Evolutionary conservation across 2,113 vertebrate species (phyloP).

Genomic region (Podocnemis expansa): DNA sequence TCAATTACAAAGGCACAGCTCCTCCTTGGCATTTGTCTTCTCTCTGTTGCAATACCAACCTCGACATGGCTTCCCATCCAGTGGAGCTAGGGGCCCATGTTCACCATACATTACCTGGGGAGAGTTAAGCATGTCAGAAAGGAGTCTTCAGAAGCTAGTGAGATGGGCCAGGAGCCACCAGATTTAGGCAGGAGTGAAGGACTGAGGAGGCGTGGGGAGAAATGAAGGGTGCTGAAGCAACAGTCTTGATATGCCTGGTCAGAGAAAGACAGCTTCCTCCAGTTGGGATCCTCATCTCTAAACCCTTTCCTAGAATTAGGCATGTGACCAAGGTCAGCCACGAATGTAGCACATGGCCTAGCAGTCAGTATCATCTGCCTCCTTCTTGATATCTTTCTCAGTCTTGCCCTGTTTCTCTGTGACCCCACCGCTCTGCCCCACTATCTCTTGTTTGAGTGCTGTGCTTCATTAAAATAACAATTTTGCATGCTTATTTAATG

Average conservation of each 20-base stretch:
- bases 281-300: not conserved
- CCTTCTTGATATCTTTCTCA: not conserved
- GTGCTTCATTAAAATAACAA: not conserved
- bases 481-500: not conserved
- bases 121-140: not conserved
- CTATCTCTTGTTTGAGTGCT: not conserved
- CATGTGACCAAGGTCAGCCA: not conserved
- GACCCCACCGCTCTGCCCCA: accelerated
- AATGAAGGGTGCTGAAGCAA: no score
- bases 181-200: not conserved
- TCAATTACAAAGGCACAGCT: not conserved
- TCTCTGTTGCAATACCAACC: not conserved
- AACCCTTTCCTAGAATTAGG: not conserved
- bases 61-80: not conserved
- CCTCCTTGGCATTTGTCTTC: not conserved
- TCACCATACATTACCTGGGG: not conserved
- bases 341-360: not conserved
- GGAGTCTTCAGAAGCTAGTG: not conserved
- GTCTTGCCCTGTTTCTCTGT: not conserved
- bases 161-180: not conserved
- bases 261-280: not conserved
- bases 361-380: not conserved
- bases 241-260: not conserved
- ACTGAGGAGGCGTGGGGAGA: not conserved
- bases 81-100: not conserved